Percentiles rank a stretch among this genome's conserved stretches.
Evolutionary conservation across 2,113 vertebrate genomes (phyloP).

Genomic region (Crotalus horridus): DNA sequence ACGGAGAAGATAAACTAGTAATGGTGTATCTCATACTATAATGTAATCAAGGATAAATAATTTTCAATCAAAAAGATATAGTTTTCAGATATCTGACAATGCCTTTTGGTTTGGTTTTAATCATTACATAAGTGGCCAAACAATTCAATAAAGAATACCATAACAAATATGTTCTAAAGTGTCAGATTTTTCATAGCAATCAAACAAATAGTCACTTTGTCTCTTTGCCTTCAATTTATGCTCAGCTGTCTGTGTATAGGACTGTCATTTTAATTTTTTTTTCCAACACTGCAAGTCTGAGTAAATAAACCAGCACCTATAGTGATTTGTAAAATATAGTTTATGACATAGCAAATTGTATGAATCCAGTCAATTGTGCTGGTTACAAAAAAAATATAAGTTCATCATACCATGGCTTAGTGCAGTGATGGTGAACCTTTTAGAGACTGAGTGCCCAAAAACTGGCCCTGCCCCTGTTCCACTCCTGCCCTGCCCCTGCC

Average conservation of each 20-base stretch:
- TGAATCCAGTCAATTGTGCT: not conserved
- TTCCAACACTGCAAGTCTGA: not conserved
- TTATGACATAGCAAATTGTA: not conserved
- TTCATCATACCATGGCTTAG: not conserved
- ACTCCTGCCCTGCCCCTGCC: no score
- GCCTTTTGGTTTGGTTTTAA: conserved; percentile 27
- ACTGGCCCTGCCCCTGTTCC: no score
- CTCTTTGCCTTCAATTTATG: not conserved
- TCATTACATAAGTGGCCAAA: conserved; percentile 16
- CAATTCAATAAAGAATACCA: conserved; percentile 38
- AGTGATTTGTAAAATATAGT: not conserved
- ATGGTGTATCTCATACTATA: conserved; percentile 72
- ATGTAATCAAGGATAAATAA: conserved; percentile 66
- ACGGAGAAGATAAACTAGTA: conserved; percentile 69
- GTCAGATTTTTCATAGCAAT: not conserved
- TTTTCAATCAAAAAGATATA: conserved; percentile 49
- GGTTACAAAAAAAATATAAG: not conserved
- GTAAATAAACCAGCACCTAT: not conserved
- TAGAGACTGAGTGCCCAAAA: no score
- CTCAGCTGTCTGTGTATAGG: not conserved
- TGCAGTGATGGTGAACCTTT: no score
- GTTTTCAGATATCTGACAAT: conserved; percentile 37
- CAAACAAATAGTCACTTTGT: not conserved
- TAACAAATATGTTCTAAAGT: conserved; percentile 39
- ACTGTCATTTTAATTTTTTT: not conserved